Evolutionary conservation across 2,888 invertebrate species (phyloP).

Genomic region (Ophioninae sp.): DNA sequence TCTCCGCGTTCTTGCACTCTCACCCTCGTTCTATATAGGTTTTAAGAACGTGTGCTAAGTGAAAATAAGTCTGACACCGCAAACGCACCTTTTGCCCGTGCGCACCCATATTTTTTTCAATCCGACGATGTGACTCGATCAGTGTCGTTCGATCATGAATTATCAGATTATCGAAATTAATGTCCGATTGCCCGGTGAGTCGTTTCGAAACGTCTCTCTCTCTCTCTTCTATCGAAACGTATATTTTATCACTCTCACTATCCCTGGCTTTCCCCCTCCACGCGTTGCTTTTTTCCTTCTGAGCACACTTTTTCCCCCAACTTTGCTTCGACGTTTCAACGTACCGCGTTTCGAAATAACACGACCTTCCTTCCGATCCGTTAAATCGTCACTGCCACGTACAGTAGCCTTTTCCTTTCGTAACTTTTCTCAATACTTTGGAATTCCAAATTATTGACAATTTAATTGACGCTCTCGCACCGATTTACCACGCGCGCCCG

Average conservation of each 20-base stretch:
- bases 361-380: conserved; percentile 14
- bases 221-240: neutral
- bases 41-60: neutral
- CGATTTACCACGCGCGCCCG: conserved; percentile 24
- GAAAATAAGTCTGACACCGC: conserved; percentile 13
- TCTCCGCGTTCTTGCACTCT: neutral
- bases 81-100: conserved; percentile 56
- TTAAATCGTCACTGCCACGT: conserved; percentile 31
- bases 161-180: conserved; percentile 10
- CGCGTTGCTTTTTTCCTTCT: conserved; percentile 30
- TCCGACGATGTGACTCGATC: conserved; percentile 11
- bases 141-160: conserved; percentile 13
- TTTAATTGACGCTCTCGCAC: conserved; percentile 1
- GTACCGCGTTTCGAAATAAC: conserved; percentile 24
- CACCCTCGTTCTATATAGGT: conserved; percentile 17
- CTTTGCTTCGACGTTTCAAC: conserved; percentile 38
- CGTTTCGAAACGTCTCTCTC: neutral
- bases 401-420: neutral
- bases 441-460: conserved; percentile 1
- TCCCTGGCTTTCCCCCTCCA: conserved; percentile 10
- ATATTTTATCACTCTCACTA: conserved; percentile 34
- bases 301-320: conserved; percentile 41
- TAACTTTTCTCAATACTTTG: neutral
- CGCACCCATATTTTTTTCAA: conserved; percentile 47
- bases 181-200: conserved; percentile 1